Conservation (phyloP, 1,140 invertebrate genomes). For the Paraescarpia echinospica region DNA sequence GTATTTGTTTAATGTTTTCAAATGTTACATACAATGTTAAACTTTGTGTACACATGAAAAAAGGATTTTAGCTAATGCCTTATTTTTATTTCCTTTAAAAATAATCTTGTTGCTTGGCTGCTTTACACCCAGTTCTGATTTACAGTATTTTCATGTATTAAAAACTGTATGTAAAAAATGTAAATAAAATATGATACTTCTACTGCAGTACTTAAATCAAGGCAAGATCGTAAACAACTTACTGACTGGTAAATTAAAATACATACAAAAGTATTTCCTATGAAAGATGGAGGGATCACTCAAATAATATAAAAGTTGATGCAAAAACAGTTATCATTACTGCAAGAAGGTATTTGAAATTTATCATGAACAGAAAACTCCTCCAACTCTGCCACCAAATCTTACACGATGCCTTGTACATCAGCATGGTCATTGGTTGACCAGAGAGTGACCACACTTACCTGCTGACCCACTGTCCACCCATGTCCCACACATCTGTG, state of each 20-base stretch:
- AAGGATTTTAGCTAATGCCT: too few species aligned
- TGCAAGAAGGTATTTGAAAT: background rate
- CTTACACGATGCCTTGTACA: background rate
- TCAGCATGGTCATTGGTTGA: background rate
- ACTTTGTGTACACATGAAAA: too few species aligned
- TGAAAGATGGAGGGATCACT: background rate
- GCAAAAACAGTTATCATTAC: too few species aligned
- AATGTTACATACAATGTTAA: too few species aligned
- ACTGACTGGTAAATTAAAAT: background rate
- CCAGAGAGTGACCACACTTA: conserved; percentile 27
- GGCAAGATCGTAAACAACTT: background rate
- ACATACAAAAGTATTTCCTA: background rate
- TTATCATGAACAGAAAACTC: background rate
- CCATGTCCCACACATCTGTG: conserved; percentile 49
- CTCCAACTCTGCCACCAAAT: background rate
- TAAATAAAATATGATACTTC: background rate
- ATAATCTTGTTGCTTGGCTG: background rate
- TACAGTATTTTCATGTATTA: background rate
- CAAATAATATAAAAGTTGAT: background rate
- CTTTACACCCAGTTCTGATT: background rate
- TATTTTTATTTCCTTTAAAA: background rate
- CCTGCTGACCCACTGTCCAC: conserved; percentile 55
- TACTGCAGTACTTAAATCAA: background rate
- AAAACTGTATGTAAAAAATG: background rate
- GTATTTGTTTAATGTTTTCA: too few species aligned